A percentile compares a stretch with the other conserved stretches of the same genome.
phyloP scores from a whole-genome alignment of 2,888 invertebrate genomes.

The Tribolium freemani region DNA sequence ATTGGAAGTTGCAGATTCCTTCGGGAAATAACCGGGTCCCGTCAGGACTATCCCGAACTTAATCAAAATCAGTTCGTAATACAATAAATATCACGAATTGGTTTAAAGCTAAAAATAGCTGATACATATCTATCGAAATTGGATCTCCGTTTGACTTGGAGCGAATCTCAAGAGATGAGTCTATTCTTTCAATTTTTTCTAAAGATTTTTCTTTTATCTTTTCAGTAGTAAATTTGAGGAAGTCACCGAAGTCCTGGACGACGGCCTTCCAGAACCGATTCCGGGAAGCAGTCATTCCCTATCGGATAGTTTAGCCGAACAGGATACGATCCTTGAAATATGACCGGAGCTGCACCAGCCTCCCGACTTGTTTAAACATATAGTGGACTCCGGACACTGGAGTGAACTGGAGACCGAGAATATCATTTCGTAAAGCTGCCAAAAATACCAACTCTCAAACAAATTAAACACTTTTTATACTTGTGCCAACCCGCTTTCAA shows the following conservation, averaged over 20 bases:
- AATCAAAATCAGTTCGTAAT: slow-evolving; percentile 36
- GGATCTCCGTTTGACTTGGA: slow-evolving; percentile 23
- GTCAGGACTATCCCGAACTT: slow-evolving; percentile 11
- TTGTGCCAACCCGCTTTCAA: not conserved
- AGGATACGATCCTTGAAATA: slow-evolving; percentile 65
- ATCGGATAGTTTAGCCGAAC: slow-evolving; percentile 63
- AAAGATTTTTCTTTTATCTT: slow-evolving; percentile 30
- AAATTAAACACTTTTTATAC: not conserved
- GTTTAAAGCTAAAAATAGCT: slow-evolving; percentile 30
- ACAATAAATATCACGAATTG: slow-evolving; percentile 35
- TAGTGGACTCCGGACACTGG: slow-evolving; percentile 63
- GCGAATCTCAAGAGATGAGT: slow-evolving; percentile 17
- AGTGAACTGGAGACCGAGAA: slow-evolving; percentile 59
- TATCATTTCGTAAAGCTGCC: slow-evolving; percentile 34
- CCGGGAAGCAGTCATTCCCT: slow-evolving; percentile 66
- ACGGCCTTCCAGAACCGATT: slow-evolving; percentile 64
- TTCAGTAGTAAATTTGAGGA: slow-evolving; percentile 66
- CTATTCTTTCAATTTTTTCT: slow-evolving; percentile 9
- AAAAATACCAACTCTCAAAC: not conserved
- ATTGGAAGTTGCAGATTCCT: not conserved
- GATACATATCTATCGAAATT: slow-evolving; percentile 32
- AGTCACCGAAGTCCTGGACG: slow-evolving; percentile 65
- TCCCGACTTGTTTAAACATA: slow-evolving; percentile 61
- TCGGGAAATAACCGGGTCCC: slow-evolving; percentile 31
- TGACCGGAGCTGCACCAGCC: slow-evolving; percentile 64